phyloP scores from a whole-genome alignment of 2,797 vertebrate species.

The Pagetopsis macropterus region DNA sequence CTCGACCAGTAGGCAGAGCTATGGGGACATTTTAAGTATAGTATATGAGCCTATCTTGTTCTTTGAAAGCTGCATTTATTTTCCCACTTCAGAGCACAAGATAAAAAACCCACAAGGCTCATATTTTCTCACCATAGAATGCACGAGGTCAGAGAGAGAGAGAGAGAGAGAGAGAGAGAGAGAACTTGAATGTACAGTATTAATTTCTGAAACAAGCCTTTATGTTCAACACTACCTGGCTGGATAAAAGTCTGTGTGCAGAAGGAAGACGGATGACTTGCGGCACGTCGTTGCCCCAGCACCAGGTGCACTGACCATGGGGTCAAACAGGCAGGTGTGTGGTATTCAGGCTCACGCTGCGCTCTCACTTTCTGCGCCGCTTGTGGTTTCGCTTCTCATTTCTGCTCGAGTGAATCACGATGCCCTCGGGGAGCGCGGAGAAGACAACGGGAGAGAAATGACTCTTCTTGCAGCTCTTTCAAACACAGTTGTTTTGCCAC shows the following conservation, averaged over 20 bases:
- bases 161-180: no score
- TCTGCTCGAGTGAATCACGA: slow-evolving; percentile 55
- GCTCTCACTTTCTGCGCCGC: slow-evolving; percentile 48
- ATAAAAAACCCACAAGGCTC: neutral
- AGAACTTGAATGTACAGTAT: no score
- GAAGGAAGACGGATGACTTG: slow-evolving; percentile 28
- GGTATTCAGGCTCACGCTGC: slow-evolving; percentile 48
- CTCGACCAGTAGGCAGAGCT: neutral
- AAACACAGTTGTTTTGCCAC: slow-evolving; percentile 17
- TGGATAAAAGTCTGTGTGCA: neutral
- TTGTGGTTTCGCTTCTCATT: slow-evolving; percentile 54
- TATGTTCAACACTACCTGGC: neutral
- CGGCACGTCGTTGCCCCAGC: slow-evolving; percentile 23
- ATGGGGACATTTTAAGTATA: neutral
- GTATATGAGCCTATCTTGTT: neutral
- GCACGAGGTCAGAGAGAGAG: neutral
- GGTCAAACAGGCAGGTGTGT: slow-evolving; percentile 36
- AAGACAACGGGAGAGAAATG: slow-evolving; percentile 36
- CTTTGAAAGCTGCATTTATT: neutral
- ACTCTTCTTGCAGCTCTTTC: slow-evolving; percentile 25
- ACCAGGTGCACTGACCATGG: slow-evolving; percentile 41
- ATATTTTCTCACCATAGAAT: neutral
- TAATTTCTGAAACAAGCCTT: slow-evolving; percentile 1
- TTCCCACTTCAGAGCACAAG: neutral
- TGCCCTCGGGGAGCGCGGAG: slow-evolving; percentile 38